Conservation (phyloP, 2,113 vertebrate species). For the Macquaria australasica region DNA sequence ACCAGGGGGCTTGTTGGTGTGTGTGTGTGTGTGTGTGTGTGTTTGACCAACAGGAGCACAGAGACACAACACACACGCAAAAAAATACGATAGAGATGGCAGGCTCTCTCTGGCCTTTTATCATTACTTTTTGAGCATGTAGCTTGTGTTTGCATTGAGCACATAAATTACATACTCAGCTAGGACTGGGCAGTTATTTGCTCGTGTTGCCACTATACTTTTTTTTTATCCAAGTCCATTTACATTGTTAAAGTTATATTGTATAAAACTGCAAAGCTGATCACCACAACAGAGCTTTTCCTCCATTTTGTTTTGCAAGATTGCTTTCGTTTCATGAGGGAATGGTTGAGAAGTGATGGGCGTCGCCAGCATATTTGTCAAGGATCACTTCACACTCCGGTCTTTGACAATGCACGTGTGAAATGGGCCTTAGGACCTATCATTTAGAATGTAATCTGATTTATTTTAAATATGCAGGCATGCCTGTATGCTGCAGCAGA, state of each 20-base stretch:
- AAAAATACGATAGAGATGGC: neutral
- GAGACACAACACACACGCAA: no score
- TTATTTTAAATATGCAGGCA: neutral
- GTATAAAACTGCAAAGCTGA: neutral
- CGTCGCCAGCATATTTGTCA: neutral
- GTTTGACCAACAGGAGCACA: no score
- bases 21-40: no score
- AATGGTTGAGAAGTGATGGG: neutral
- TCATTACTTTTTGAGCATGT: neutral
- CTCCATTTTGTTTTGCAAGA: neutral
- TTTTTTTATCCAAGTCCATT: neutral
- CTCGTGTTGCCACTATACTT: no score
- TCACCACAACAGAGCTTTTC: neutral
- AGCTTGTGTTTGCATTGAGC: neutral
- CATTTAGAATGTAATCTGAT: neutral
- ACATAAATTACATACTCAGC: neutral
- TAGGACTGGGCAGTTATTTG: neutral
- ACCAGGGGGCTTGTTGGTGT: neutral
- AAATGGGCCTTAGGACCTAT: no score
- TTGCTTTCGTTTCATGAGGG: neutral
- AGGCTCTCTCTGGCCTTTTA: neutral
- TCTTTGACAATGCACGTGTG: neutral
- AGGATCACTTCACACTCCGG: neutral
- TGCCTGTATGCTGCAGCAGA: neutral
- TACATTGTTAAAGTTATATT: neutral